phyloP scores from a whole-genome alignment of 2,888 invertebrate species.

The Pristionchus arcanus region DNA sequence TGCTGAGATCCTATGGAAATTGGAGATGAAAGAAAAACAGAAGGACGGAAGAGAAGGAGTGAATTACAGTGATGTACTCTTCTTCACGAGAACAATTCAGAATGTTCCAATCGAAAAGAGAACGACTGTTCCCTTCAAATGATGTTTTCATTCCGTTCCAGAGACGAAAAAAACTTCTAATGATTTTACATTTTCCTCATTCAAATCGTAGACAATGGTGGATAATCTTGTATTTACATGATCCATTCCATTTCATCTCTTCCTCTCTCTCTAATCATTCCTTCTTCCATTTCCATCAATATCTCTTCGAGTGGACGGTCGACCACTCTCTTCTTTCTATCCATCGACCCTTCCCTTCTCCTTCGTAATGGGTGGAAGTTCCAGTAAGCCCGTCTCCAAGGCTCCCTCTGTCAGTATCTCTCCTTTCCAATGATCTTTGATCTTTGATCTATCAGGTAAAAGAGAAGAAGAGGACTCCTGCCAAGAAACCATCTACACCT shows the following conservation, averaged over 20 bases:
- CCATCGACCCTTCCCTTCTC: neutral
- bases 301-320: constrained; percentile 5
- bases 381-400: constrained; percentile 8
- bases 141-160: no score
- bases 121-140: neutral
- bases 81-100: neutral
- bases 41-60: neutral
- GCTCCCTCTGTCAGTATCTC: constrained; percentile 12
- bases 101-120: neutral
- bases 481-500: neutral
- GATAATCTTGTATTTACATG: neutral
- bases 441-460: neutral
- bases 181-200: neutral
- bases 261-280: neutral
- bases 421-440: neutral
- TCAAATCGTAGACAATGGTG: neutral
- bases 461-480: neutral
- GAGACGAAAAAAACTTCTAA: neutral
- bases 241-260: neutral
- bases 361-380: neutral
- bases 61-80: neutral
- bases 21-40: constrained; percentile 42
- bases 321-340: neutral
- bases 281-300: neutral
- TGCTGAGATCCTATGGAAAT: constrained; percentile 3